A percentile compares a stretch with the other conserved stretches of the same genome.
These are phyloP conservation scores for Amphipoea lucens DNA, from an alignment of 2,888 invertebrate species.

Conservation along the genomic window DNA sequence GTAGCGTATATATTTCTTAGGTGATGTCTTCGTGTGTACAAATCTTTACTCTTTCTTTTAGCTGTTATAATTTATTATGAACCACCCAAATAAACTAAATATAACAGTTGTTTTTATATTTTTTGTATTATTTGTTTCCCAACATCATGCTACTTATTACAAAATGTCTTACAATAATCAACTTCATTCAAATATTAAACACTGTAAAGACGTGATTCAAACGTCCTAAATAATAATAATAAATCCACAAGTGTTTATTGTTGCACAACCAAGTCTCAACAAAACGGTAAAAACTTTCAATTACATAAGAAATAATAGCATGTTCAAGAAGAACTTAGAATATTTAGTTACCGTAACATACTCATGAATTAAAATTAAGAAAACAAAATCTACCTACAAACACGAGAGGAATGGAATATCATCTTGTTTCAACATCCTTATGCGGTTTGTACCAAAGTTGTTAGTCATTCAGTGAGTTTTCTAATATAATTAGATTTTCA, in stretches of 20 bases:
- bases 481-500: slow-evolving; percentile 9
- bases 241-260: neutral
- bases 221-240: neutral
- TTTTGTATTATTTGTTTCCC: slow-evolving; percentile 52
- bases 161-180: too few species aligned
- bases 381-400: neutral
- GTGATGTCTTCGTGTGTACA: slow-evolving; percentile 75
- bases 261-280: neutral
- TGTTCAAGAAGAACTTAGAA: neutral
- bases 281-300: neutral
- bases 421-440: neutral
- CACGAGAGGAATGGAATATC: neutral
- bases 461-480: slow-evolving; percentile 1
- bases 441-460: neutral
- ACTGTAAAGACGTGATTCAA: neutral
- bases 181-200: neutral
- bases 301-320: neutral
- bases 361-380: neutral
- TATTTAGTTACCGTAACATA: too few species aligned
- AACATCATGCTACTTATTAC: neutral
- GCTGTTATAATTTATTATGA: slow-evolving; percentile 76
- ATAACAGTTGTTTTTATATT: slow-evolving; percentile 66
- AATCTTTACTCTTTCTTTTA: slow-evolving; percentile 67
- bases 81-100: slow-evolving; percentile 77
- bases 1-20: slow-evolving; percentile 64